Percentiles rank a stretch among this genome's conserved stretches.
Evolutionary conservation across 1,140 invertebrate genomes (phyloP).

Genomic region (Dermatophagoides farinae): DNA sequence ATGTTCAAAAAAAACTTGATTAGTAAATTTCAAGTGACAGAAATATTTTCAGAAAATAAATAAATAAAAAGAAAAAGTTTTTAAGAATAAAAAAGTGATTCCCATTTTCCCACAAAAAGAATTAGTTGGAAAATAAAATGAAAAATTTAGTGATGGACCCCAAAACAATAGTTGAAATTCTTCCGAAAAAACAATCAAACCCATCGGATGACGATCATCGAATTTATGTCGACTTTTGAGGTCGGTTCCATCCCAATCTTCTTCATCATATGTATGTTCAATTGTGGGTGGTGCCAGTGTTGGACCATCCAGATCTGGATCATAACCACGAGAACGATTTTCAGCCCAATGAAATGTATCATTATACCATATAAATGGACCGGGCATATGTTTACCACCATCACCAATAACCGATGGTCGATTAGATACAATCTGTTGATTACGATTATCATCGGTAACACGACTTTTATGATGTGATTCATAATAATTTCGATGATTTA

Average conservation of each 20-base stretch:
- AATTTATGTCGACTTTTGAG: neutral
- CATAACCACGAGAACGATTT: slow-evolving; percentile 10
- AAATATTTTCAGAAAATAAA: neutral
- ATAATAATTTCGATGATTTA: neutral
- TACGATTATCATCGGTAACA: neutral
- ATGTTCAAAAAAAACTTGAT: neutral
- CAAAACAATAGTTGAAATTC: neutral
- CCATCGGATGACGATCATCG: slow-evolving; percentile 3
- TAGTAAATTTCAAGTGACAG: neutral
- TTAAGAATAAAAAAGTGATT: neutral
- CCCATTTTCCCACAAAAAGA: neutral
- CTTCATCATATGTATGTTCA: neutral
- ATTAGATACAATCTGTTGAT: neutral
- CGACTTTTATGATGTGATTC: neutral
- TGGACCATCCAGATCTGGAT: slow-evolving; percentile 14
- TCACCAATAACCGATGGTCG: neutral
- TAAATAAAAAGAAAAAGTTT: neutral
- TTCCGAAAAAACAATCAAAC: neutral
- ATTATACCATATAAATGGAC: slow-evolving; percentile 10
- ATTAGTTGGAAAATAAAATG: neutral
- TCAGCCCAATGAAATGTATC: slow-evolving; percentile 11
- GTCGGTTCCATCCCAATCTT: slow-evolving; percentile 10
- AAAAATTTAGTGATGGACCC: neutral
- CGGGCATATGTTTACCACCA: neutral
- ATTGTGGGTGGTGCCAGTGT: neutral